A percentile compares a stretch with the other conserved stretches of the same genome.
phyloP scores from a whole-genome alignment of 2,113 vertebrate species.

The Gracilinanus agilis region DNA sequence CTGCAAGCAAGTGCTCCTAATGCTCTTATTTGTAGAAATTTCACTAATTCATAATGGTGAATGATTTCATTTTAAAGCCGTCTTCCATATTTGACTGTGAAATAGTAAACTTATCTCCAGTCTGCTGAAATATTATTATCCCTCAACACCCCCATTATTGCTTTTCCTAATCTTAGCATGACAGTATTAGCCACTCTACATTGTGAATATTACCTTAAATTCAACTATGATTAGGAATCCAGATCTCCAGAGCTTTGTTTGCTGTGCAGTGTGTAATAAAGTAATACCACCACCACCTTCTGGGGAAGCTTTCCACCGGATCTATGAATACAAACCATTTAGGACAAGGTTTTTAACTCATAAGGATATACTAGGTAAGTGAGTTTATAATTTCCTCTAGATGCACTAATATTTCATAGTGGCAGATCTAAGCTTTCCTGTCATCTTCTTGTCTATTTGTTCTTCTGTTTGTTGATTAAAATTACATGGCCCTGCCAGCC shows the following conservation, averaged over 20 bases:
- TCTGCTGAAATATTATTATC: constrained; percentile 55
- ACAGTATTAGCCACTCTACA: constrained; percentile 35
- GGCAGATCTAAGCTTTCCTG: constrained; percentile 37
- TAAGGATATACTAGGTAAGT: constrained; percentile 79
- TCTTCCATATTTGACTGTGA: constrained; percentile 50
- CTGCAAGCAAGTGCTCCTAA: not conserved
- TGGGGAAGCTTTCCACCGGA: constrained; percentile 66
- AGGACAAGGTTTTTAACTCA: constrained; percentile 81
- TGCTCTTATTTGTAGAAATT: constrained; percentile 25
- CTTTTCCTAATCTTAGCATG: constrained; percentile 44
- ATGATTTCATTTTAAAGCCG: constrained; percentile 14
- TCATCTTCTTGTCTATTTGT: not conserved
- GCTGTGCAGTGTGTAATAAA: constrained; percentile 82
- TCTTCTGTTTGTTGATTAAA: constrained; percentile 18
- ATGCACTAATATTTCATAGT: constrained; percentile 17
- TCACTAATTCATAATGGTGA: constrained; percentile 35
- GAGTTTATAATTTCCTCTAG: constrained; percentile 46
- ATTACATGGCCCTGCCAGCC: constrained; percentile 11
- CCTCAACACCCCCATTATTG: constrained; percentile 29
- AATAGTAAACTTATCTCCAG: not conserved
- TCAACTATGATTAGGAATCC: constrained; percentile 78
- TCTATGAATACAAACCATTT: constrained; percentile 80
- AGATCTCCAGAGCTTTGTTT: constrained; percentile 78
- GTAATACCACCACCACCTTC: constrained; percentile 74
- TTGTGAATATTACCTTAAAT: constrained; percentile 40